phyloP scores from a whole-genome alignment of 2,888 invertebrate genomes.

The Ametastegia equiseti region DNA sequence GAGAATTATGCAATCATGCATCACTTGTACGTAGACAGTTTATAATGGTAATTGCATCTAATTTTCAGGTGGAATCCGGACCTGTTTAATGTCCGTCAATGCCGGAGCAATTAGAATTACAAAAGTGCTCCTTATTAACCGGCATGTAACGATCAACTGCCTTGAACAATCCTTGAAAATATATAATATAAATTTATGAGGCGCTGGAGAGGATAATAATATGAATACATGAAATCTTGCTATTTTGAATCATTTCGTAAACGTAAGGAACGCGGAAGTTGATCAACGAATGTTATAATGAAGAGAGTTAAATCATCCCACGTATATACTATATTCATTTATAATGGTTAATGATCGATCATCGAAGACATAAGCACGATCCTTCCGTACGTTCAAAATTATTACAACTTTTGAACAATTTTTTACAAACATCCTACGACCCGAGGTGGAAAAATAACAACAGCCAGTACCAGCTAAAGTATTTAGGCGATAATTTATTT shows the following conservation, averaged over 20 bases:
- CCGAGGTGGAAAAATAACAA: not conserved
- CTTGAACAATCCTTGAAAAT: constrained; percentile 33
- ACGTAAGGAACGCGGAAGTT: not conserved
- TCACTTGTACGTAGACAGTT: not conserved
- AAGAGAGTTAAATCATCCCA: not conserved
- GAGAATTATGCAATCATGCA: constrained; percentile 13
- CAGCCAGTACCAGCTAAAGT: not conserved
- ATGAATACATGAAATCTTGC: constrained; percentile 4
- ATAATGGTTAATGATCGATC: not conserved
- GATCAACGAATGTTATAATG: not conserved
- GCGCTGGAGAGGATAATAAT: not conserved
- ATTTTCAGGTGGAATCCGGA: constrained; percentile 49
- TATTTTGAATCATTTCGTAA: constrained; percentile 11
- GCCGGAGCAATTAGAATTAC: constrained; percentile 38
- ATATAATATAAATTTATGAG: not conserved
- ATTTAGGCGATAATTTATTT: not conserved
- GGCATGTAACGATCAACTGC: not conserved
- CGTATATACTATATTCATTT: not conserved
- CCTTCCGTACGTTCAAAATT: no score
- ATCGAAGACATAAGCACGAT: not conserved
- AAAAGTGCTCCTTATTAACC: constrained; percentile 19
- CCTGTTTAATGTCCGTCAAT: constrained; percentile 44
- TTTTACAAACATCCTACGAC: not conserved
- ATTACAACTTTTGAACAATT: no score
- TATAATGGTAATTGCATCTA: constrained; percentile 43